These are phyloP conservation scores for Iselma pallidipennis DNA, from an alignment of 2,888 invertebrate genomes.

Conservation along the genomic window DNA sequence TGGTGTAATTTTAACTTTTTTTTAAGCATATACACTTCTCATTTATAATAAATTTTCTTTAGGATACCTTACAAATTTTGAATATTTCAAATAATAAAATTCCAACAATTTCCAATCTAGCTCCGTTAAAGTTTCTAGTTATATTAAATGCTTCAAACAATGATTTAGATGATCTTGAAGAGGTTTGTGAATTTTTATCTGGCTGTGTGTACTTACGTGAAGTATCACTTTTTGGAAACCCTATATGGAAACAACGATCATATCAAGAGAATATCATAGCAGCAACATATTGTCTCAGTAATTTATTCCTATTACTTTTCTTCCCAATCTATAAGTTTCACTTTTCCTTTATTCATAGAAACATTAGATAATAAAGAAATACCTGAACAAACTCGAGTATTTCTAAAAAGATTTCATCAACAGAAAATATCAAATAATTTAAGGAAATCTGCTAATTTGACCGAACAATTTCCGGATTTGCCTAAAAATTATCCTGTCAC, in stretches of 20 bases:
- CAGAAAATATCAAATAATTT: conserved; percentile 51
- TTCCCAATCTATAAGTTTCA: neutral
- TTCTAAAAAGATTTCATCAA: conserved; percentile 66
- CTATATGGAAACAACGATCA: conserved; percentile 64
- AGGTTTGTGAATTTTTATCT: conserved; percentile 61
- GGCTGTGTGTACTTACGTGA: conserved; percentile 62
- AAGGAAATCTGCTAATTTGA: conserved; percentile 38
- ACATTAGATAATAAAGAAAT: conserved; percentile 64
- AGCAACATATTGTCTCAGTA: conserved; percentile 64
- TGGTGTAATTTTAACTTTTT: conserved; percentile 35
- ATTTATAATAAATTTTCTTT: conserved; percentile 37
- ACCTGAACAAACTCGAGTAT: conserved; percentile 62
- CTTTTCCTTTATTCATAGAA: conserved; percentile 52
- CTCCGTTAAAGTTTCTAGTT: conserved; percentile 59
- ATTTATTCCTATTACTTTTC: conserved; percentile 18
- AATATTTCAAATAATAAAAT: conserved; percentile 69
- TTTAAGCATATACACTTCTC: conserved; percentile 59
- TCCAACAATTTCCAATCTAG: conserved; percentile 59
- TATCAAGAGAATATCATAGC: conserved; percentile 72
- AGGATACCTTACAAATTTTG: conserved; percentile 63
- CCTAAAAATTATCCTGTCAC: conserved; percentile 48
- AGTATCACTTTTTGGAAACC: conserved; percentile 65
- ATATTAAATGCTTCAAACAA: conserved; percentile 65
- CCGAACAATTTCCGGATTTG: conserved; percentile 40
- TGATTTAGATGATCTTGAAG: conserved; percentile 60